Evolutionary conservation across 2,797 vertebrate species (phyloP).

Genomic region (Acropternis orthonyx): DNA sequence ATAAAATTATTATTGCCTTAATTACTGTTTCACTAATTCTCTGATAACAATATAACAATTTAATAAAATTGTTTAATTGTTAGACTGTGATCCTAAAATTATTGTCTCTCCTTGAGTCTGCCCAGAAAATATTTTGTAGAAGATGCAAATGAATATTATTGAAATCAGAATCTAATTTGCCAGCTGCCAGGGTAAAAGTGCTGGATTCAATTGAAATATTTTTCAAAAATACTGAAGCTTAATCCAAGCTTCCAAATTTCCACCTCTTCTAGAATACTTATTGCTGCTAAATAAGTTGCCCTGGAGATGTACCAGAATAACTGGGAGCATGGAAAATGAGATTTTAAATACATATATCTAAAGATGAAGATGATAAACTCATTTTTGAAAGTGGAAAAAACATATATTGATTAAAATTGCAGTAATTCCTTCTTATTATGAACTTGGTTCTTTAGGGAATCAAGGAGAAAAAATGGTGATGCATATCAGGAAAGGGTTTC

Average conservation of each 20-base stretch:
- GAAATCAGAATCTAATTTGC: constrained; percentile 34
- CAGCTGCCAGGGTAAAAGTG: neutral
- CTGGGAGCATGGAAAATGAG: neutral
- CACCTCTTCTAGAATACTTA: neutral
- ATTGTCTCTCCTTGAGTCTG: constrained; percentile 2
- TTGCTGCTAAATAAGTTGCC: neutral
- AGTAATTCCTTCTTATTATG: neutral
- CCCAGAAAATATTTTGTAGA: constrained; percentile 10
- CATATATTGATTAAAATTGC: neutral
- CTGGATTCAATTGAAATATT: neutral
- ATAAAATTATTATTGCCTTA: neutral
- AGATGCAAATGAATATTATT: constrained; percentile 32
- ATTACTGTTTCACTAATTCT: neutral
- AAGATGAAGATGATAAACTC: neutral
- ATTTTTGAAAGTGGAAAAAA: neutral
- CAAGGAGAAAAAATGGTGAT: neutral
- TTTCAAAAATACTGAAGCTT: neutral
- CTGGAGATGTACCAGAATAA: neutral
- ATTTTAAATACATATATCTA: neutral
- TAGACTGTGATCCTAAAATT: constrained; percentile 21
- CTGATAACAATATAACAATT: neutral
- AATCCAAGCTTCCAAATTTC: neutral
- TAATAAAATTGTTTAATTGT: constrained; percentile 1
- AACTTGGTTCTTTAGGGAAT: neutral
- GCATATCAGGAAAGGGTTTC: neutral